Base-by-base conservation (phyloP, 2,888 invertebrate species). In the Limnephilus marmoratus region DNA sequence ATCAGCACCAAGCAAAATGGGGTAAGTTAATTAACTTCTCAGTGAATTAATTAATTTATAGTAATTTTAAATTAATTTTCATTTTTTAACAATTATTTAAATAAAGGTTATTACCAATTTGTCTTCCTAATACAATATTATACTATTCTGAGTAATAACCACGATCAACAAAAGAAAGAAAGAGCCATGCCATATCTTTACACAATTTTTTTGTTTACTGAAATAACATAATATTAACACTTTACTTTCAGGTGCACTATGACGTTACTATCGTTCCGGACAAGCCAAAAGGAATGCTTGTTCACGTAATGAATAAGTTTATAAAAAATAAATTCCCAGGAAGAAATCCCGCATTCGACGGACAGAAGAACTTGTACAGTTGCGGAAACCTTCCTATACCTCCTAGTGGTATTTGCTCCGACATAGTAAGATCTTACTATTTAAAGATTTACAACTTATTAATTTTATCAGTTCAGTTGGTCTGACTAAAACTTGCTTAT, bases 221-320 rank as follows among this genome's bases (percentile, higher is more conserved):
- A n/a, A 68, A 68, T 68, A 68, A 24, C 24, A 34, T 83, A 4
- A 37, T 83, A 37, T 37, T 85, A 11, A 83, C 81, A n/a, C 90
- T 96, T 96, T 91, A 53, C 89, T 96, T 96, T 90, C 94, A 96
- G 94, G 95, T 96, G 94, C 99, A 99, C 94, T 99, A 99, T 95
- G 99, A 99, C 94, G 97, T 99, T 0, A 96, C 95, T 0, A 96
- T 98, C 80, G 95, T 94, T 1, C 98, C 98, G 0, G 97, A 98
- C 29, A 97, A 95, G 85, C 98, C 98, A 0, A 98, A 97, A 94
- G 97, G 96, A 94, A 95, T 97, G 94, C 94, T 97, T 90, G 95
- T 97, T 0, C 90, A 93, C 0, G 97, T 96, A 0, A 97, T 97
- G 93, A 94, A 95, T 3, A 93, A 93, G 3, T 95, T 95, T 5